Evolutionary conservation across 2,888 invertebrate species (phyloP), one percentile per base, ranked within the genome.

Genomic region (Disparrhopalites patrizii): DNA sequence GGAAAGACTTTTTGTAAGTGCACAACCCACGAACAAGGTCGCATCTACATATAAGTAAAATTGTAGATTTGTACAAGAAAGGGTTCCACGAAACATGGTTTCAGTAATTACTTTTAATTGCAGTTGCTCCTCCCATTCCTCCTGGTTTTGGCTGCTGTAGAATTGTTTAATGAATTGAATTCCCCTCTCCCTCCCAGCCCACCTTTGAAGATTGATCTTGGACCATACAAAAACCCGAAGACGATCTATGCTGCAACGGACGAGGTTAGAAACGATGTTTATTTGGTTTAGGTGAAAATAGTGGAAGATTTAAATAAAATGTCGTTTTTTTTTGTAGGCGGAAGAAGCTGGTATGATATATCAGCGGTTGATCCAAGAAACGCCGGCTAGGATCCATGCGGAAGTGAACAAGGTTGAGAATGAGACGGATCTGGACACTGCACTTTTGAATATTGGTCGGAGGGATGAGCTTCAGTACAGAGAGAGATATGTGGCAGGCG

Each of bases 401-500:
- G 33, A 61, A 61, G 50, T 61, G 1, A 4, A 25, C n/a, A 51
- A 61, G 27, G 36, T 50, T 31, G 23, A 67, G 33, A 18, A 66
- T 36, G 15, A 18, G 40, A 40, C 15, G 50, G 50, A 66, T 52
- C 25, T 67, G 20, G 62, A 69, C 28, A 66, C 31, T 36, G 57
- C 66, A 15, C 30, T 65, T 1, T 15, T 69, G 0, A 5, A 54
- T 47, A 25, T 63, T 57, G 67, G 73, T 30, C n/a, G 31, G 13
- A 30, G 38, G 10, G 71, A 75, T 47, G 55, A 73, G 33, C 69
- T 70, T 5, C 23, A 62, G 3, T 75, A 70, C 65, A 43, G 74
- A 50, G 73, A 71, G 33, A 47, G 68, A 38, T 70, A 75, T 50
- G 68, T 75, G 18, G 62, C 74, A 3, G 73, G 72, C 4, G 71